Evolutionary conservation across 2,113 vertebrate genomes (phyloP), one percentile per base, ranked within the genome.

Genomic region (Sprattus sprattus): DNA sequence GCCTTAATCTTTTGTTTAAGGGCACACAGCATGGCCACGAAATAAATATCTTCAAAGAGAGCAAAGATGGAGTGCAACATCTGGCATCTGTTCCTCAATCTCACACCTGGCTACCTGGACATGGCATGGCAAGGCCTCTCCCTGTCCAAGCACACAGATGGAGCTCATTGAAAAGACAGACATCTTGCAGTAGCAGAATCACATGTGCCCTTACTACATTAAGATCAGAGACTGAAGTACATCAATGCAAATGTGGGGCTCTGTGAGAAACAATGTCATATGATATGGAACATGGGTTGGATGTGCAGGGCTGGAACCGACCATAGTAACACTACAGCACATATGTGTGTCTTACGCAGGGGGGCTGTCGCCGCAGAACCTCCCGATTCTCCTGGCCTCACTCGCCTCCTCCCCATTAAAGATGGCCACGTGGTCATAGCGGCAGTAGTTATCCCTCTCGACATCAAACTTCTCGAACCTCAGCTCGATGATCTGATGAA

Each of bases 391-490:
- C 91, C 94, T 96, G 3, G 98, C 97, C 3, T 99, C 98, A 0
- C 99, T 97, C 89, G 97, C 95, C 93, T 99, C 98, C 0, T 94
- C 95, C 18, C 98, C 97, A 0, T 99, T 98, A 91, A 97, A 99
- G 88, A 99, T 96, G n/a, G 98, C 96, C 47, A 99, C 96, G 0
- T 96, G 97, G 91, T 99, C 98, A 0, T 99, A 99, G 85, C 97
- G 96, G 92, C 98, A 99, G 92, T 99, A 98, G 95, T 97, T 99
- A 85, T 99, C 98, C 83, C 97, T 95, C 85, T 99, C 98, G 80
- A 99, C 97, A 15, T 99, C 98, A 88, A 99, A 99, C 92, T 99
- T 99, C 93, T 99, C 98, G 13, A 99, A 99, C 88, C 95, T 97
- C 82, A 99, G 87, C 89, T 99, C 97, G 90, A 99, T 98, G 25